Conservation (phyloP, 2,113 vertebrate genomes). For the Condylura cristata region DNA sequence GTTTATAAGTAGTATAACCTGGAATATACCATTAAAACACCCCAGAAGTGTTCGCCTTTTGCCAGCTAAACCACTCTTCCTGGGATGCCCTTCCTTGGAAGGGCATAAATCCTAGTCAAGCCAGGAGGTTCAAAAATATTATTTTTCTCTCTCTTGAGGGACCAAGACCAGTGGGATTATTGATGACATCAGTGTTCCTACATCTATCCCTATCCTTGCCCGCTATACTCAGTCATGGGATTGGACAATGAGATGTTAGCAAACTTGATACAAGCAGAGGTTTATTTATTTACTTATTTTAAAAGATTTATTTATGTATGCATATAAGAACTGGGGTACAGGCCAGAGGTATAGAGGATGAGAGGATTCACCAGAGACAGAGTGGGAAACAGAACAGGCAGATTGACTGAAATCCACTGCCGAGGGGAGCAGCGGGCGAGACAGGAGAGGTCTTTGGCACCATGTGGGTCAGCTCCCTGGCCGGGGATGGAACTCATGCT, state of each 20-base stretch:
- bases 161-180: not conserved
- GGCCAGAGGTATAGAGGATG: no score
- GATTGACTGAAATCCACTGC: no score
- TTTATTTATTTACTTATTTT: no score
- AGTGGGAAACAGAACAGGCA: no score
- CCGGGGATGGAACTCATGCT: no score
- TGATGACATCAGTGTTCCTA: rapidly evolving
- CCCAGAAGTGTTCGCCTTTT: not conserved
- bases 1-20: not conserved
- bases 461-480: no score
- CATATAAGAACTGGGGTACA: no score
- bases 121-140: not conserved
- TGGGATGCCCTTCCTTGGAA: not conserved
- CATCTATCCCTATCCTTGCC: not conserved
- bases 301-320: no score
- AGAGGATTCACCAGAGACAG: no score
- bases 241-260: not conserved
- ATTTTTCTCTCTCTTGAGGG: not conserved
- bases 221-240: rapidly evolving
- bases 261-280: no score
- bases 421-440: no score
- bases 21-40: not conserved
- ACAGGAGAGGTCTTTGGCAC: no score
- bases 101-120: not conserved
- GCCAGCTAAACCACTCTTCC: not conserved